These are phyloP conservation scores for Lepidocyrtinus sp. DNA, from an alignment of 2,888 invertebrate species.

Conservation along the genomic window DNA sequence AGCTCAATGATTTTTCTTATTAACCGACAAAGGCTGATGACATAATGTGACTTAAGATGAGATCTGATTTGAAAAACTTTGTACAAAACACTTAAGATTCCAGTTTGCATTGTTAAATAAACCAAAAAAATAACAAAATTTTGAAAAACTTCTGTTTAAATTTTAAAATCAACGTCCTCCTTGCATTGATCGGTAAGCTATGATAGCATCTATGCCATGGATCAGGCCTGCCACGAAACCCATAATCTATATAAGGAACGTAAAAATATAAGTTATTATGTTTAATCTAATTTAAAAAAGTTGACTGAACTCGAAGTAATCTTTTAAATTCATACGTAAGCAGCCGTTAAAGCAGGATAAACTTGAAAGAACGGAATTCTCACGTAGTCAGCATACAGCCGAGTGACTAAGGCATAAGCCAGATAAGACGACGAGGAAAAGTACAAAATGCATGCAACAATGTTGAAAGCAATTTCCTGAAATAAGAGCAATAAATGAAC, in stretches of 20 bases:
- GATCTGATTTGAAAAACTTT: too few species aligned
- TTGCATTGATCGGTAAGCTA: conserved; percentile 78
- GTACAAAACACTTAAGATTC: too few species aligned
- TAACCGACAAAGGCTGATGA: too few species aligned
- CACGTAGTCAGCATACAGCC: conserved; percentile 83
- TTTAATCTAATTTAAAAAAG: conserved; percentile 25
- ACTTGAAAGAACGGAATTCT: conserved; percentile 83
- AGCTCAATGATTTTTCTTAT: too few species aligned
- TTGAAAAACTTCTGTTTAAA: too few species aligned
- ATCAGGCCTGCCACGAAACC: conserved; percentile 83
- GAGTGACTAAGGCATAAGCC: conserved; percentile 84
- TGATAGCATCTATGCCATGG: conserved; percentile 85
- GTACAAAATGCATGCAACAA: conserved; percentile 83
- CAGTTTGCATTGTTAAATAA: too few species aligned
- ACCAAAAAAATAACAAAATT: too few species aligned
- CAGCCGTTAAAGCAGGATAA: conserved; percentile 90
- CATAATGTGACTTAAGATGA: too few species aligned
- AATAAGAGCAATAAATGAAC: conserved; percentile 70
- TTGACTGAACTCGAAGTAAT: conserved; percentile 20
- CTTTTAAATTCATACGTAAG: conserved; percentile 81
- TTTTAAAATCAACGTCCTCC: conserved; percentile 57
- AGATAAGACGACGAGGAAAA: conserved; percentile 85
- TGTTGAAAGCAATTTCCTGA: conserved; percentile 87
- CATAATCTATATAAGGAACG: too few species aligned
- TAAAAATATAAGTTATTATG: conserved; percentile 72